Percentiles rank a stretch among this genome's conserved stretches.
These are phyloP conservation scores for Pterocles orientalis DNA, from an alignment of 2,113 vertebrate species.

Conservation along the genomic window DNA sequence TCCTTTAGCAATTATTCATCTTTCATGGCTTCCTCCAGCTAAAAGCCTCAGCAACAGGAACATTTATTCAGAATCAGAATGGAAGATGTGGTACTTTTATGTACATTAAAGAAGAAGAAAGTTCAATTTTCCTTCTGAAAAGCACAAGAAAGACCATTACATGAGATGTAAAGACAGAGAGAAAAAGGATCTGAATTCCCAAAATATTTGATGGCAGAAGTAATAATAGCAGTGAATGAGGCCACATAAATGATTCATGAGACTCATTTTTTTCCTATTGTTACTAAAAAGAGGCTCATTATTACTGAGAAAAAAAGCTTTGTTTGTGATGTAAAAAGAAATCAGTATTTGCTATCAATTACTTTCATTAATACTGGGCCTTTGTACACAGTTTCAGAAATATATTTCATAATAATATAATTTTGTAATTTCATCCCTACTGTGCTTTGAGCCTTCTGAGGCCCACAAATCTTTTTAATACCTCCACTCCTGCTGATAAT, in stretches of 20 bases:
- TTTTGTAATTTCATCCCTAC: constrained; percentile 63
- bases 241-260: constrained; percentile 63
- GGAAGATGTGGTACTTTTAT: constrained; percentile 59
- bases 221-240: constrained; percentile 60
- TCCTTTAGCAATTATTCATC: constrained; percentile 57
- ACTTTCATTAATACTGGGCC: constrained; percentile 54
- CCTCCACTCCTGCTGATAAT: constrained; percentile 52
- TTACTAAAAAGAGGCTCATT: constrained; percentile 58
- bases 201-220: constrained; percentile 66
- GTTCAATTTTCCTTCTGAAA: constrained; percentile 68
- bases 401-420: constrained; percentile 66
- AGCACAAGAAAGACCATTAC: constrained; percentile 61
- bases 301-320: constrained; percentile 46
- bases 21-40: constrained; percentile 58
- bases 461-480: constrained; percentile 67
- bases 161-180: constrained; percentile 49
- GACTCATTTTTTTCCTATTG: constrained; percentile 54
- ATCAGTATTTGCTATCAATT: constrained; percentile 69
- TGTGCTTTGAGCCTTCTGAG: constrained; percentile 55
- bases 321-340: constrained; percentile 56
- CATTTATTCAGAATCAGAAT: constrained; percentile 58
- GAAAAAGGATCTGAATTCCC: constrained; percentile 59
- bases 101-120: constrained; percentile 59
- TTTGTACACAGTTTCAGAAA: constrained; percentile 53
- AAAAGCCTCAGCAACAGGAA: constrained; percentile 39